A percentile compares a stretch with the other conserved stretches of the same genome.
These are phyloP conservation scores for Lucilia cuprina DNA, from an alignment of 1,140 invertebrate species.

Conservation along the genomic window DNA sequence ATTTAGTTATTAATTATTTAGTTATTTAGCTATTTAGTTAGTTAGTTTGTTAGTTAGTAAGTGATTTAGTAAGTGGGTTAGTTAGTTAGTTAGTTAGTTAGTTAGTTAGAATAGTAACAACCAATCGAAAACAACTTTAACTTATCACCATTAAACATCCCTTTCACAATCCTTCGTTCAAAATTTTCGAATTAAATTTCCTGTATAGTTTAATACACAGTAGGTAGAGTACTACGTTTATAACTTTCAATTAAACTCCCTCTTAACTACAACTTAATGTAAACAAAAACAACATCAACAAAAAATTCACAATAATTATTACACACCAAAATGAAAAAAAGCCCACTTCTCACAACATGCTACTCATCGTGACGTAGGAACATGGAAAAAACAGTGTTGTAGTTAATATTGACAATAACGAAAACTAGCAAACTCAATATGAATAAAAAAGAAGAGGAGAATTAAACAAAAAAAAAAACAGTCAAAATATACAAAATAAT, in stretches of 20 bases:
- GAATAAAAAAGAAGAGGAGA: neutral
- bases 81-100: too few relatives aligned
- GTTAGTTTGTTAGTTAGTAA: too few relatives aligned
- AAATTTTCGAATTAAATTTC: too few relatives aligned
- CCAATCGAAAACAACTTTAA: too few relatives aligned
- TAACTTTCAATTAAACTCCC: constrained; percentile 3
- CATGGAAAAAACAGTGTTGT: neutral
- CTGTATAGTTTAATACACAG: too few relatives aligned
- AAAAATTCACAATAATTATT: neutral
- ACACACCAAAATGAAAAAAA: neutral
- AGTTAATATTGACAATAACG: neutral
- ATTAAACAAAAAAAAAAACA: neutral
- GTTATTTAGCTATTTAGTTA: too few relatives aligned
- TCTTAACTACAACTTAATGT: neutral
- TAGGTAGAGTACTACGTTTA: neutral
- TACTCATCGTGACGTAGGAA: neutral
- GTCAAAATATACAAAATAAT: neutral
- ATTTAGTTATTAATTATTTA: too few relatives aligned
- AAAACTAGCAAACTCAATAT: neutral
- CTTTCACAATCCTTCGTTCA: too few relatives aligned
- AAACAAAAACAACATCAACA: neutral
- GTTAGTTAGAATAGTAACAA: too few relatives aligned
- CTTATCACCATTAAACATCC: too few relatives aligned
- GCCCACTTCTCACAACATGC: neutral
- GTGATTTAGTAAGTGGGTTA: too few relatives aligned